Conservation (phyloP, 2,888 invertebrate species). For the Zygaena filipendulae region DNA sequence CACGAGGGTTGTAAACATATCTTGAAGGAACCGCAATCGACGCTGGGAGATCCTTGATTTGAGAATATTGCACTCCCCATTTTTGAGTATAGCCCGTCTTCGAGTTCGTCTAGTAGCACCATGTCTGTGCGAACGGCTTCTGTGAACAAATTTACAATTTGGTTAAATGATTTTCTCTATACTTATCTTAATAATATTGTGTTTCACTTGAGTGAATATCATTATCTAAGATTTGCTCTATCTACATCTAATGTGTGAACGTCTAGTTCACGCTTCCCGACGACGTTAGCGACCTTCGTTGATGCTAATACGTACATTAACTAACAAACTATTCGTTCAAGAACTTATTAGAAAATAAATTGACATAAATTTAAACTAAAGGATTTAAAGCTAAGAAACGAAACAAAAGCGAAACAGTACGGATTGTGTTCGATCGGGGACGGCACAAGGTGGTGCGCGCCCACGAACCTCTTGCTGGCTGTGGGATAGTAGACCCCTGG, state of each 20-base stretch:
- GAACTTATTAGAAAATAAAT: slow-evolving; percentile 28
- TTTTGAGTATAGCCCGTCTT: slow-evolving; percentile 90
- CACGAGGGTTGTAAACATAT: slow-evolving; percentile 89
- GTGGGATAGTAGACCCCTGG: slow-evolving; percentile 63
- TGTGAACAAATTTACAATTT: slow-evolving; percentile 48
- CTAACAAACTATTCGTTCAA: too few relatives aligned
- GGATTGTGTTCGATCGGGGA: slow-evolving; percentile 40
- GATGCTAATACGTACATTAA: slow-evolving; percentile 38
- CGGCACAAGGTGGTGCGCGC: slow-evolving; percentile 40
- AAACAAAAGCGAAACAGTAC: slow-evolving; percentile 58
- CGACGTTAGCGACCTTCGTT: slow-evolving; percentile 40
- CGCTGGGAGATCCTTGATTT: slow-evolving; percentile 88
- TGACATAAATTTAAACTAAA: slow-evolving; percentile 35
- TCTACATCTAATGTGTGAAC: slow-evolving; percentile 35
- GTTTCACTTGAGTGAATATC: neutral
- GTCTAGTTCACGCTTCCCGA: slow-evolving; percentile 44
- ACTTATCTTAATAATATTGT: too few relatives aligned
- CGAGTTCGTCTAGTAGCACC: slow-evolving; percentile 77
- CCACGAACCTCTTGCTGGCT: slow-evolving; percentile 62
- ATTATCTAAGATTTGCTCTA: slow-evolving; percentile 16
- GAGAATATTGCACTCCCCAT: slow-evolving; percentile 95
- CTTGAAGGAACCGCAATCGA: slow-evolving; percentile 79
- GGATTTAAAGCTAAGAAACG: slow-evolving; percentile 32
- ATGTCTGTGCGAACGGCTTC: slow-evolving; percentile 76
- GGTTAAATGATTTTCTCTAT: slow-evolving; percentile 30